A percentile compares a stretch with the other conserved stretches of the same genome.
phyloP scores from a whole-genome alignment of 2,113 vertebrate genomes.

The Crypturellus undulatus region DNA sequence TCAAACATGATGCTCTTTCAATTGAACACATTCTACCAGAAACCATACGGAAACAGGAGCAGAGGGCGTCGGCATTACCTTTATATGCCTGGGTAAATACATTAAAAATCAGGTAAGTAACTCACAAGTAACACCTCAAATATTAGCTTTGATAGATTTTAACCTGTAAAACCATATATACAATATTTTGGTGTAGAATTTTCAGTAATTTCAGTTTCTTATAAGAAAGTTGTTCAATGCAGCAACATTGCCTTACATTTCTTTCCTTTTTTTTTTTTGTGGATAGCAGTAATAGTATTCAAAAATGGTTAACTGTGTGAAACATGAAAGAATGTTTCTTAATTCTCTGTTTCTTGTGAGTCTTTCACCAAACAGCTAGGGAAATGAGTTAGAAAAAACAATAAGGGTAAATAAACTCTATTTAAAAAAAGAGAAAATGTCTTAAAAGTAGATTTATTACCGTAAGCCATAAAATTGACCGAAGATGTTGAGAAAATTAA shows the following conservation, averaged over 20 bases:
- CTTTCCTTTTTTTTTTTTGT: background rate
- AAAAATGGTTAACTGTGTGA: background rate
- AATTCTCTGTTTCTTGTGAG: background rate
- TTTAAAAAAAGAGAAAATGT: background rate
- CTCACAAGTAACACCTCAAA: background rate
- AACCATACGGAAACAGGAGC: conserved; percentile 80
- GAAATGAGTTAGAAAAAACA: background rate
- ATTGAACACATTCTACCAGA: conserved; percentile 87
- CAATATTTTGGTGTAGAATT: background rate
- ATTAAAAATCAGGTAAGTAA: conserved; percentile 83
- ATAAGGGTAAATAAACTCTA: background rate
- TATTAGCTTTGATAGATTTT: background rate
- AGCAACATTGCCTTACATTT: background rate
- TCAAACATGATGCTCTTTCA: conserved; percentile 85
- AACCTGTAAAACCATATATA: background rate
- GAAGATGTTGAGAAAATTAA: background rate
- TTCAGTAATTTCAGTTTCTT: background rate
- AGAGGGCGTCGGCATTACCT: conserved; percentile 82
- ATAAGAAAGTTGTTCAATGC: background rate
- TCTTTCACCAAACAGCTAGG: background rate
- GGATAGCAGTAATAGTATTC: background rate
- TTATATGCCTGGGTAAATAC: conserved; percentile 90
- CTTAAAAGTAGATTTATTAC: background rate
- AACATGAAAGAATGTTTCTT: background rate
- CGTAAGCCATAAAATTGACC: background rate